These are phyloP conservation scores for Antedon bifida DNA, from an alignment of 35 echinoderm and acorn worm genomes.

Conservation along the genomic window DNA sequence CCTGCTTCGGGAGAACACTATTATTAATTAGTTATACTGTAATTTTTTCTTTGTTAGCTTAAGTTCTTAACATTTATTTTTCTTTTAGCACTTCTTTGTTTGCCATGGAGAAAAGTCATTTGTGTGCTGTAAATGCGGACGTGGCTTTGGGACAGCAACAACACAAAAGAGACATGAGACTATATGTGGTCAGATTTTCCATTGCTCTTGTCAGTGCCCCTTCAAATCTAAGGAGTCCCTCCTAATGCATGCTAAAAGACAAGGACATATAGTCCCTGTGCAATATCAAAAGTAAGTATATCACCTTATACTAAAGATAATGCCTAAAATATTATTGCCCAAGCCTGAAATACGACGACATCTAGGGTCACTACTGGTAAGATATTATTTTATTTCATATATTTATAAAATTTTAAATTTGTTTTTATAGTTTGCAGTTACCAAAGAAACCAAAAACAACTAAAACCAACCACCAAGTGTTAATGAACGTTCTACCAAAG, in stretches of 20 bases:
- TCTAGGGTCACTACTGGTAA: too few species aligned
- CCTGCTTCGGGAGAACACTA: too few species aligned
- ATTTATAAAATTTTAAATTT: not conserved
- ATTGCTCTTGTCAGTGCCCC: conserved; percentile 3
- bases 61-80: not conserved
- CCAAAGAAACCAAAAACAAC: not conserved
- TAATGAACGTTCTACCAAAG: not conserved
- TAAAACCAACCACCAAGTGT: not conserved
- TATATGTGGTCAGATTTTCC: not conserved
- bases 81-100: not conserved
- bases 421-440: not conserved
- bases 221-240: conserved; percentile 14
- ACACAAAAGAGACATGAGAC: conserved; percentile 7
- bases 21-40: too few species aligned
- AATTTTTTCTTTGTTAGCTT: too few species aligned
- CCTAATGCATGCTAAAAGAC: conserved; percentile 12
- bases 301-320: too few species aligned
- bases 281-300: not conserved
- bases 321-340: too few species aligned
- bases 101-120: conserved; percentile 2
- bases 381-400: too few species aligned
- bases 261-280: not conserved
- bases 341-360: too few species aligned
- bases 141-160: not conserved
- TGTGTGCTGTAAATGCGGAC: conserved; percentile 7